phyloP scores from a whole-genome alignment of 1,140 invertebrate species.

The Drosophila auraria region DNA sequence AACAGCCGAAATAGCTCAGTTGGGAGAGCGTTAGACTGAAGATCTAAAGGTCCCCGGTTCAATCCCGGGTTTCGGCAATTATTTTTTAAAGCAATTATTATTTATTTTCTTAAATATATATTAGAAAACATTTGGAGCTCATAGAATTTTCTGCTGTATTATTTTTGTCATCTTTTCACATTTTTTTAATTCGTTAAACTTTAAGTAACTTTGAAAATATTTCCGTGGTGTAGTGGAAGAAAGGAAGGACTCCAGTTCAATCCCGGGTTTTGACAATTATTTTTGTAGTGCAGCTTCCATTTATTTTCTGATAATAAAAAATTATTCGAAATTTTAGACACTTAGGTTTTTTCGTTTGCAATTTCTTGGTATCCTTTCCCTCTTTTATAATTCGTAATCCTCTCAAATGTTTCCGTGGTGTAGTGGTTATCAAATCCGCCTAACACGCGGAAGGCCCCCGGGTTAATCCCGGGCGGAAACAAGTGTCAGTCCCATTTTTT shows the following conservation, averaged over 20 bases:
- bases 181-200: too few species aligned
- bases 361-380: neutral
- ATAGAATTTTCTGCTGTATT: too few species aligned
- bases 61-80: constrained; percentile 90
- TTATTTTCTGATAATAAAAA: neutral
- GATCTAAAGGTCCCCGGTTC: constrained; percentile 92
- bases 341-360: too few species aligned
- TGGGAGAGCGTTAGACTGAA: constrained; percentile 93
- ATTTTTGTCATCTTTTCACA: too few species aligned
- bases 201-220: too few species aligned
- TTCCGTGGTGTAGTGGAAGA: too few species aligned
- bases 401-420: constrained; percentile 46
- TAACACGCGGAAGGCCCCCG: constrained; percentile 82
- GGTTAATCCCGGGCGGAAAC: constrained; percentile 85
- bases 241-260: too few species aligned
- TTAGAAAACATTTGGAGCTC: neutral
- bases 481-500: constrained; percentile 3
- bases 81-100: neutral
- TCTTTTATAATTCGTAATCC: too few species aligned
- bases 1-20: constrained; percentile 87
- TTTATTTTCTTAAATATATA: neutral
- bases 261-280: too few species aligned
- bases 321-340: neutral
- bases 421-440: constrained; percentile 60
- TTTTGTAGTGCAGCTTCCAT: neutral